Percentiles rank a stretch among this genome's conserved stretches.
Conservation (phyloP, 2,888 invertebrate genomes). For the Matsumyia berberina region DNA sequence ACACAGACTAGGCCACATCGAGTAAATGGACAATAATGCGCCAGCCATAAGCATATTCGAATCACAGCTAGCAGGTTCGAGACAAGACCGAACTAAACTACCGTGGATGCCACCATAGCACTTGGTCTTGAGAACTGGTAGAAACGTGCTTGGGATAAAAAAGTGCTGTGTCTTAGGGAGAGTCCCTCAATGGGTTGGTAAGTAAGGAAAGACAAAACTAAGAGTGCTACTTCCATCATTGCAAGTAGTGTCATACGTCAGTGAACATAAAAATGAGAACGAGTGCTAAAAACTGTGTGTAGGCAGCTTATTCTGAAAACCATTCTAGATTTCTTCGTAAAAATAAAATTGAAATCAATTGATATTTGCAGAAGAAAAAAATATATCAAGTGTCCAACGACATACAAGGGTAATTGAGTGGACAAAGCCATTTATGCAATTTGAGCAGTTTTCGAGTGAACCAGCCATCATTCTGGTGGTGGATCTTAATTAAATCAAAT, state of each 20-base stretch:
- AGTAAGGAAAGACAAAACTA: too few species aligned
- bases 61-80: too few species aligned
- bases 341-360: conserved; percentile 36
- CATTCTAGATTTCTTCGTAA: conserved; percentile 15
- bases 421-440: conserved; percentile 14
- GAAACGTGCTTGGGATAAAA: too few species aligned
- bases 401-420: conserved; percentile 28
- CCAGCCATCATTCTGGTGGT: conserved; percentile 18
- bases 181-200: too few species aligned
- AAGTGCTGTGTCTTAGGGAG: too few species aligned
- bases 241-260: conserved; percentile 1
- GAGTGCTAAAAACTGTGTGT: neutral
- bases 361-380: neutral
- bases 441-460: conserved; percentile 39
- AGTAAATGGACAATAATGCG: too few species aligned
- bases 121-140: too few species aligned
- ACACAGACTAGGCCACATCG: too few species aligned
- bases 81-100: too few species aligned
- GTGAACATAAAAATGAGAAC: neutral
- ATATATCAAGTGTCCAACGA: conserved; percentile 1
- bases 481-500: conserved; percentile 41
- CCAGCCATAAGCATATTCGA: too few species aligned
- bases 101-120: too few species aligned
- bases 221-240: too few species aligned
- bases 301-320: conserved; percentile 5